Evolutionary conservation across 2,797 vertebrate genomes (phyloP), one percentile per base, ranked within the genome.

Genomic region (Tachyglossus aculeatus): DNA sequence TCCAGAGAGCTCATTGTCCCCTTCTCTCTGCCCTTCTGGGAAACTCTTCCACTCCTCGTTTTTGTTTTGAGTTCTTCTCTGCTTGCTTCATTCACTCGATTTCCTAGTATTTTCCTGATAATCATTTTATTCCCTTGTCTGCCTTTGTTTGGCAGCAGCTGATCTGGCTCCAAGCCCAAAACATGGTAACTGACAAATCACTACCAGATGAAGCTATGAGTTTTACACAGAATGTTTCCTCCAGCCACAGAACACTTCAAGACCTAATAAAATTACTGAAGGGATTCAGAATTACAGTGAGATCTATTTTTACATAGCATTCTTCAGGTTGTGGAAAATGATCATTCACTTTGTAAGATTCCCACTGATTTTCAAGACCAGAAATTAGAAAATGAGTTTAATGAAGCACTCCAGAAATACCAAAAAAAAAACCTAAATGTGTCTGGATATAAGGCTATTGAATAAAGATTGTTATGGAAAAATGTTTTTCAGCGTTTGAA

Each of bases 111-210:
- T 88, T 89, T 85, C 83, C 70, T 84, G 86, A 79, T 92, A 92
- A 93, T 86, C 51, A 86, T 82, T 92, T 88, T 89, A 88, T 89
- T 93, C 87, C 90, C 89, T 81, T 60, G 79, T 87, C 91, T 91
- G 90, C 83, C 74, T 90, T 83, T 66, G 61, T 83, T 88, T 88
- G 83, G 90, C 90, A 92, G 86, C 85, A 87, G 88, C 87, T 89
- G 87, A 86, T 67, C 85, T 90, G 91, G 93, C 91, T 88, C 56
- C 67, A 52, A 88, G 91, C 92, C 92, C 73, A 80, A 90, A 89
- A 83, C 91, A 88, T 75, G 81, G 80, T 83, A 85, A 91, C 88
- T 82, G 90, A 94, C 92, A 95, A 95, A 95, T 95, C 88, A 93
- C 88, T 95, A 90, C 91, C 94, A 95, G 91, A 95, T 94, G 93